Evolutionary conservation across 2,113 vertebrate genomes (phyloP).

Genomic region (Procapra przewalskii): DNA sequence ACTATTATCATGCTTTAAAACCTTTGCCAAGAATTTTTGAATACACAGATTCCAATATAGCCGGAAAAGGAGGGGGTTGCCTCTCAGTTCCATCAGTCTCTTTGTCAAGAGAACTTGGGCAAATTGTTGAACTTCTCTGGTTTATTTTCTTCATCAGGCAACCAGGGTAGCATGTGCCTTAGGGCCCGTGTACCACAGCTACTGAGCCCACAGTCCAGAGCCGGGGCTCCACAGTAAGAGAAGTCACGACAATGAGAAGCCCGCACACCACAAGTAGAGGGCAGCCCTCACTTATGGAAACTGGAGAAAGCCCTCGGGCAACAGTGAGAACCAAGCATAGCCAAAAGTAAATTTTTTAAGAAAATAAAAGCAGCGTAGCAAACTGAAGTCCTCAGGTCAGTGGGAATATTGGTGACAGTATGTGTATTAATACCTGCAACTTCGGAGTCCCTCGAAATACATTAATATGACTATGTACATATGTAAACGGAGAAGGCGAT

Average conservation of each 20-base stretch:
- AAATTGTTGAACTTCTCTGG: background rate
- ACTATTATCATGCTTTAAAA: background rate
- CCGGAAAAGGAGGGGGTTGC: background rate
- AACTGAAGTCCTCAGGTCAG: background rate
- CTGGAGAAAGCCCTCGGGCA: background rate
- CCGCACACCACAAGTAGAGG: accelerated
- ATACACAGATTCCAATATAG: background rate
- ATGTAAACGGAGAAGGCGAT: background rate
- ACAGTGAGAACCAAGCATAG: background rate
- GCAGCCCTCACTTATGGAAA: background rate
- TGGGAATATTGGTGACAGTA: background rate
- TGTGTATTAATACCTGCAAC: background rate
- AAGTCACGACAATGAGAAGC: background rate
- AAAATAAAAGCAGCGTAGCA: background rate
- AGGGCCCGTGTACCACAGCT: background rate
- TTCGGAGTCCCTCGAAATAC: background rate
- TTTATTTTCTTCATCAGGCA: background rate
- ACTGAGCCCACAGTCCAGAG: background rate
- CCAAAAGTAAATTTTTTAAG: background rate
- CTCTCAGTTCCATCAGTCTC: background rate
- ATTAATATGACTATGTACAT: background rate
- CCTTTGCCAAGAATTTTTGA: background rate
- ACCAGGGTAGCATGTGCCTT: background rate
- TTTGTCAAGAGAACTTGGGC: background rate
- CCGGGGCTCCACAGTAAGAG: background rate